Evolutionary conservation across 2,113 vertebrate species (phyloP).

Genomic region (Microcebus tavaratra): DNA sequence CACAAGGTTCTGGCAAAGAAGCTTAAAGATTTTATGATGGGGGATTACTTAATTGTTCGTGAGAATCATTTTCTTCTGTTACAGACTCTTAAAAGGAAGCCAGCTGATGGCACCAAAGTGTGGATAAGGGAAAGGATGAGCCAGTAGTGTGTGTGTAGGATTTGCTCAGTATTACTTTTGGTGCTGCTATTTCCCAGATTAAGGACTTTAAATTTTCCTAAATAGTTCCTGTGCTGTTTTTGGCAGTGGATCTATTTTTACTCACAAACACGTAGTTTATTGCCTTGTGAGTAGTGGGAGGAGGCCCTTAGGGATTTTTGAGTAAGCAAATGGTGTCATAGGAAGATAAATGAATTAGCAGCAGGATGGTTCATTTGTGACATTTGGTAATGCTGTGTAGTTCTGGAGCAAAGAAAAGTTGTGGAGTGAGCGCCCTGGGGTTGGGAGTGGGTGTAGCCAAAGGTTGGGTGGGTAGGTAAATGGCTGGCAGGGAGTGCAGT

Average conservation of each 20-base stretch:
- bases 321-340: conserved; percentile 49
- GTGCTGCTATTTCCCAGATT: conserved; percentile 60
- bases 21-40: neutral
- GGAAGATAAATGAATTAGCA: conserved; percentile 41
- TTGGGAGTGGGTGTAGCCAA: neutral
- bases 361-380: conserved; percentile 16
- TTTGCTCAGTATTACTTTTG: conserved; percentile 43
- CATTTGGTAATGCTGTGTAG: neutral
- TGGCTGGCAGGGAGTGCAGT: neutral
- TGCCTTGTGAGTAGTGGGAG: conserved; percentile 61
- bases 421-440: neutral
- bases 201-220: conserved; percentile 63
- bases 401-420: neutral
- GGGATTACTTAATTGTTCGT: neutral
- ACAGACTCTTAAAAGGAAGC: neutral
- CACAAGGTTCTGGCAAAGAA: neutral
- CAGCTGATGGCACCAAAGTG: neutral
- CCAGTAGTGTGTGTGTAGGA: neutral
- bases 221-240: conserved; percentile 68
- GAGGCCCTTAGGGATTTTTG: conserved; percentile 22
- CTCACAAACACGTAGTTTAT: conserved; percentile 51
- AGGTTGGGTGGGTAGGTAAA: neutral
- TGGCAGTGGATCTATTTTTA: conserved; percentile 68
- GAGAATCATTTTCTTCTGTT: neutral
- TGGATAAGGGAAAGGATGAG: neutral